Conservation (phyloP, 2,797 vertebrate genomes). For the Scolopax bukidnonensis region DNA sequence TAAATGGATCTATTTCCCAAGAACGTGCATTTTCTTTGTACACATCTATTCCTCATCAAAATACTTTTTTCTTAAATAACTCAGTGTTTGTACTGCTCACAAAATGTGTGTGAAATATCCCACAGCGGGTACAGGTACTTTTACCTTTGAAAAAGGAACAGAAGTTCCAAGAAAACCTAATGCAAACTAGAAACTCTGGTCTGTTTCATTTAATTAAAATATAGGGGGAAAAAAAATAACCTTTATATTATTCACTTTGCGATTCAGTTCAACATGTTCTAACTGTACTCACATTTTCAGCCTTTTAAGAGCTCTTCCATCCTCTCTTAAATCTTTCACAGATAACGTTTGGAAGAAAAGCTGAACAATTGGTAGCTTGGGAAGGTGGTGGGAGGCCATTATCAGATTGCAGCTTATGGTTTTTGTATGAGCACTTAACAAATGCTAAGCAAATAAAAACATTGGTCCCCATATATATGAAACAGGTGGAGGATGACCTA, state of each 20-base stretch:
- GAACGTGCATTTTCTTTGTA: not conserved
- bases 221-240: not conserved
- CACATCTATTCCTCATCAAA: slow-evolving; percentile 1
- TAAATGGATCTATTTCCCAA: slow-evolving; percentile 8
- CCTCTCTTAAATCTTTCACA: not conserved
- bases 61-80: slow-evolving; percentile 8
- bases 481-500: not conserved
- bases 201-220: not conserved
- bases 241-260: not conserved
- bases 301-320: not conserved
- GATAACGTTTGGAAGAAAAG: not conserved
- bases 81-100: not conserved
- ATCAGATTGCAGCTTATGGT: not conserved
- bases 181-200: not conserved
- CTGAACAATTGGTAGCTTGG: not conserved
- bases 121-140: not conserved
- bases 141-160: not conserved
- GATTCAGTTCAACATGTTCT: not conserved
- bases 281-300: not conserved
- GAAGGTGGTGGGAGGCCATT: not conserved
- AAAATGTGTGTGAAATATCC: not conserved
- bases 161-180: not conserved
- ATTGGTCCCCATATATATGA: not conserved
- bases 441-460: not conserved
- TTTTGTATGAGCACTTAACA: not conserved